These are phyloP conservation scores for Jaculus jaculus DNA, from an alignment of 2,113 vertebrate species.

Conservation along the genomic window DNA sequence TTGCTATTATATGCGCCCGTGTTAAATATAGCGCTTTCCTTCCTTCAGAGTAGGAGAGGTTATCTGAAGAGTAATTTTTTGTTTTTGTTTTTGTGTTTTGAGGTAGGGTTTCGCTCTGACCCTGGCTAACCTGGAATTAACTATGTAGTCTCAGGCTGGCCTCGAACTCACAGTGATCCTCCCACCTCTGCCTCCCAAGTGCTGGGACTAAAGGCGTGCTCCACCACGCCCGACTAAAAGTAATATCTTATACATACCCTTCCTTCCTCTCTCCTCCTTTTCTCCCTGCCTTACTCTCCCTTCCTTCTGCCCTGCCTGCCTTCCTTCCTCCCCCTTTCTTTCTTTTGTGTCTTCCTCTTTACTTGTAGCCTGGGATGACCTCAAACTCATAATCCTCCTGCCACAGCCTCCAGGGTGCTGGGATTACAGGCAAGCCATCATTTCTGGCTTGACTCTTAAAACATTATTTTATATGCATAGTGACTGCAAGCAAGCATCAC, in stretches of 20 bases:
- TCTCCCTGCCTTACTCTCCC: background rate
- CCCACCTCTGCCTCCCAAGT: too few species aligned
- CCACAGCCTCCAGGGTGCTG: background rate
- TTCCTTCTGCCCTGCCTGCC: background rate
- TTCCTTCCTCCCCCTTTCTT: background rate
- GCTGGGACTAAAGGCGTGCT: too few species aligned
- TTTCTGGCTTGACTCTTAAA: background rate
- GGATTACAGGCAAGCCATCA: too few species aligned
- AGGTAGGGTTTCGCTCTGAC: too few species aligned
- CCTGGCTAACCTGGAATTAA: too few species aligned
- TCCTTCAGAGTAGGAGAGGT: background rate
- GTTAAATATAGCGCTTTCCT: background rate
- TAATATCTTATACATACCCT: too few species aligned
- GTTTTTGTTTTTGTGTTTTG: too few species aligned
- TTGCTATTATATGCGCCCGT: constrained; percentile 32
- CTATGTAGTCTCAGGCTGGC: too few species aligned
- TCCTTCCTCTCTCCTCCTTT: background rate
- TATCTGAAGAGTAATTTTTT: constrained; percentile 13
- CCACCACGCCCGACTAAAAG: too few species aligned
- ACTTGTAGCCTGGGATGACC: background rate
- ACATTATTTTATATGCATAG: background rate
- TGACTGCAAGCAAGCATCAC: background rate
- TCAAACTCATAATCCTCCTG: background rate
- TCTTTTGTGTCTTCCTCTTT: background rate
- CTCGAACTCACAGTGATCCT: too few species aligned